Base-by-base conservation (phyloP, 2,113 vertebrate genomes). In the Manacus vitellinus region DNA sequence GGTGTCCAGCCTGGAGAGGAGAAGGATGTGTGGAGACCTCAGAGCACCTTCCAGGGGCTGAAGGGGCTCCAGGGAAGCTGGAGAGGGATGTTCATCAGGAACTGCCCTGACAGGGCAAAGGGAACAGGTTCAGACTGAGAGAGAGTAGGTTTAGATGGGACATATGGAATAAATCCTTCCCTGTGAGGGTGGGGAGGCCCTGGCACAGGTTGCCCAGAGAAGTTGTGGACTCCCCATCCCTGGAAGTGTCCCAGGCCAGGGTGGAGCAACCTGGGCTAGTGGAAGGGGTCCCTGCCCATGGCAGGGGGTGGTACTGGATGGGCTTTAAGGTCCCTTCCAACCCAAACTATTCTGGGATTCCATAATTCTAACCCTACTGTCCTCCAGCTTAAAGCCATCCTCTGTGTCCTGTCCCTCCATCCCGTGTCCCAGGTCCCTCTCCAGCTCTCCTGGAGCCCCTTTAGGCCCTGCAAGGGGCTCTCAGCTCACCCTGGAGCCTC, bases 141-240 rank as follows among this genome's bases (percentile, higher is more conserved):
- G 18, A 41, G 14, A 3, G 19, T 2, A 11, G 23, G 4, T 6
- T 2, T 70, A 1, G 7, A 4, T 68, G 30, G 54, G 12, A 59
- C 41, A 2, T 51, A 12, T 14, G 55, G 66, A 3, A 61, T 19
- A 37, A 61, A 51, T 70, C 21, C 4, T 18, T 51, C 24, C 19
- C 44, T 71, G 35, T 5, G 9, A 80, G 49, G 37, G 9, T 43
- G 47, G 19, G 47, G 1, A 28, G 59, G 37, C 8, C 3, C 46
- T 63, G 59, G 35, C 4, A 21, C 8, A 25, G 30, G 8, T 5
- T 43, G 8, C 18, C 35, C 76, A 43, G 61, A 54, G 47, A 1
- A 54, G 61, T 31, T 54, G 61, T 8, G 47, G 75, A 37, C 47
- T 66, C 49, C 61, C 19, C 73, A 55, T 35, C 76, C 61, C 46